Evolutionary conservation across 2,888 invertebrate genomes (phyloP).

Genomic region (Microctonus aethiopoides): DNA sequence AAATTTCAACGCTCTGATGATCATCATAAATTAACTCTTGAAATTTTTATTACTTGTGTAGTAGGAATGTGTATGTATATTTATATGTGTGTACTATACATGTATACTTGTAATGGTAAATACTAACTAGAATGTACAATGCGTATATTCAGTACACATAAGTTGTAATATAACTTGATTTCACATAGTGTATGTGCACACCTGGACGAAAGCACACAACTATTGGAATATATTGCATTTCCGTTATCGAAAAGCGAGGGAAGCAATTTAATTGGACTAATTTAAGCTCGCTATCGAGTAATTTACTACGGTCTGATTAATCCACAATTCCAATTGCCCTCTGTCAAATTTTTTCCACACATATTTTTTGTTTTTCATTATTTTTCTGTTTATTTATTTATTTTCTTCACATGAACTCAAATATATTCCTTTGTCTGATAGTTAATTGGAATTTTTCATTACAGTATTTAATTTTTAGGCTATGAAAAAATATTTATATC

Average conservation of each 20-base stretch:
- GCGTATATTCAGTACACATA: neutral
- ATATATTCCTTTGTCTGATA: too few species aligned
- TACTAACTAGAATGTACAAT: neutral
- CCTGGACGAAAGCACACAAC: neutral
- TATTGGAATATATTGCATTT: conserved; percentile 11
- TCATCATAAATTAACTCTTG: neutral
- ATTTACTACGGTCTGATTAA: conserved; percentile 34
- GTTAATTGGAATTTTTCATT: too few species aligned
- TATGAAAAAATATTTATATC: too few species aligned
- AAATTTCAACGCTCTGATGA: neutral
- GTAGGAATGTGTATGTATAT: too few species aligned
- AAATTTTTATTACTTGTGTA: neutral
- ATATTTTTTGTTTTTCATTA: neutral
- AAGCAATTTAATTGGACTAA: conserved; percentile 32
- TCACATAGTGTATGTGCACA: neutral
- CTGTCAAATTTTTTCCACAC: neutral
- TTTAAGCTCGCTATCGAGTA: conserved; percentile 32
- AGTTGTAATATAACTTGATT: neutral
- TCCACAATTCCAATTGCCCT: conserved; percentile 17
- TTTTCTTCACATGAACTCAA: too few species aligned
- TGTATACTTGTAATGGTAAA: neutral
- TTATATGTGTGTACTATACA: neutral
- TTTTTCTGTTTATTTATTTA: neutral
- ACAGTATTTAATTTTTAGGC: too few species aligned
- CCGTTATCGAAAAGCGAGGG: conserved; percentile 21